phyloP scores from a whole-genome alignment of 2,888 invertebrate genomes.

The Drosophila ezoana region DNA sequence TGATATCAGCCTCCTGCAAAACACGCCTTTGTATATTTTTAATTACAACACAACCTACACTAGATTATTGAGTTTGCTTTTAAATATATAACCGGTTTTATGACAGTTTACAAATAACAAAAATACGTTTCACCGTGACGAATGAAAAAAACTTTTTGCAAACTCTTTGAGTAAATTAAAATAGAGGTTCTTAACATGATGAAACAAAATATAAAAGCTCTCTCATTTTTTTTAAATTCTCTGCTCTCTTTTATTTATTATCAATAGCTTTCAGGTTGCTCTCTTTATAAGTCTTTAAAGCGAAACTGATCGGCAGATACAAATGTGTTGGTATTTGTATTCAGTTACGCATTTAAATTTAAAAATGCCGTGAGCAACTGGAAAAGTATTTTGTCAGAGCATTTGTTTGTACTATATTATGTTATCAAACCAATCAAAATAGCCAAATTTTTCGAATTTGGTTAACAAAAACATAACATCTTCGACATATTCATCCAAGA shows the following conservation, averaged over 20 bases:
- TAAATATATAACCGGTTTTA: background rate
- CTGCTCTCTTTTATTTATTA: background rate
- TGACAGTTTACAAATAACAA: background rate
- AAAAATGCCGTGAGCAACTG: no score
- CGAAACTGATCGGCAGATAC: no score
- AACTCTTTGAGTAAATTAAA: background rate
- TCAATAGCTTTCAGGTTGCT: background rate
- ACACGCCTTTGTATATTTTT: background rate
- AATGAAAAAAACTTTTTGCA: background rate
- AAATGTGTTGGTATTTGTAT: no score
- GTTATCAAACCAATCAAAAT: constrained; percentile 30
- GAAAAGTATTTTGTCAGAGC: no score
- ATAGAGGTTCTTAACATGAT: background rate
- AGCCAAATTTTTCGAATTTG: constrained; percentile 40
- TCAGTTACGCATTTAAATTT: background rate
- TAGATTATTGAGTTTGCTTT: background rate
- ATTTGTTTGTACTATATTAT: background rate
- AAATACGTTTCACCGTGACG: background rate
- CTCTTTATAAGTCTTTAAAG: no score
- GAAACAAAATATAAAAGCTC: background rate
- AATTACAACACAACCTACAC: background rate
- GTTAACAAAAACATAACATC: constrained; percentile 37
- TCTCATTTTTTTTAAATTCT: background rate
- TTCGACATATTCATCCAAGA: constrained; percentile 15
- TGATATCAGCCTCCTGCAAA: background rate